Evolutionary conservation across 2,888 invertebrate genomes (phyloP), one percentile per base, ranked within the genome.

Genomic region (Heterodera filipjevi): DNA sequence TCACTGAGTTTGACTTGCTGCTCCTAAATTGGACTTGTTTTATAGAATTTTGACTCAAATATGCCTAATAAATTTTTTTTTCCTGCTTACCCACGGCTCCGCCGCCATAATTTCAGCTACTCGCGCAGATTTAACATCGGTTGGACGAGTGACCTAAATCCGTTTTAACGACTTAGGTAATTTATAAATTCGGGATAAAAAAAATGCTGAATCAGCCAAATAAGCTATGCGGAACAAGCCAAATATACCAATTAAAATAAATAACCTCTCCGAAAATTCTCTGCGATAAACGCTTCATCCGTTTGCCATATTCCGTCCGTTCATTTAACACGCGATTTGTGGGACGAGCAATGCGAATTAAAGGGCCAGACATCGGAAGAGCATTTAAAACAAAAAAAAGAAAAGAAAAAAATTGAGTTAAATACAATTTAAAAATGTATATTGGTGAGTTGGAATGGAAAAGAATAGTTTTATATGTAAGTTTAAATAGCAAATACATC

Each of bases 31-130:
- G 30, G 27, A 30, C n/a, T n/a, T n/a, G n/a, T n/a, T n/a, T n/a
- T n/a, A n/a, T n/a, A n/a, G n/a, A n/a, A n/a, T n/a, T n/a, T n/a
- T n/a, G n/a, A n/a, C n/a, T n/a, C n/a, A n/a, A n/a, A n/a, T n/a
- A n/a, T n/a, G n/a, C n/a, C n/a, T 35, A 32, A 33, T 32, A 27
- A 16, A 19, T 14, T 44, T 33, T 44, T 16, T 10, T 16, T 5
- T 22, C 22, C 16, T 33, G 59, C 30, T 53, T 64, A 75, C 75
- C 66, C 59, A 81, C n/a, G 88, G 88, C 77, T 88, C 87, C 30
- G 85, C 83, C 10, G 85, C 81, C 87, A 88, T 86, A 59, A 88
- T 84, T n/a, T 86, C 82, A 10, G 86, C 85, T 16, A 87, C 85
- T 81, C 86, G 80, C 68, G 82, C 64, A 73, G 87, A 86, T 53